A percentile compares a stretch with the other conserved stretches of the same genome.
Conservation (phyloP, 2,888 invertebrate species). For the Cosmorhoe ocellata region DNA sequence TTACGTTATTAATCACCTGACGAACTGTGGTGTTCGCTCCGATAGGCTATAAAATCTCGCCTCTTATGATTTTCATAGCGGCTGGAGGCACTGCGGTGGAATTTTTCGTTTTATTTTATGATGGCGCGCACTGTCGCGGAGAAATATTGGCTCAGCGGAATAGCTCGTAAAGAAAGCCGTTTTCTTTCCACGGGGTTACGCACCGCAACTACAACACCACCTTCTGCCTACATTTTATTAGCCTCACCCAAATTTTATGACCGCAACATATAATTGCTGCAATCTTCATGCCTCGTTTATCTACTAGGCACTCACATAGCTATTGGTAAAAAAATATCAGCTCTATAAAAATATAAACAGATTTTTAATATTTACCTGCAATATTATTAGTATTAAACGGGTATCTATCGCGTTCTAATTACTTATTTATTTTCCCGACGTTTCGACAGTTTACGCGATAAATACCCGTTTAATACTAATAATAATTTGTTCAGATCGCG, state of each 20-base stretch:
- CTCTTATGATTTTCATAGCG: conserved; percentile 79
- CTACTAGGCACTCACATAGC: neutral
- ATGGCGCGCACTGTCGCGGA: conserved; percentile 80
- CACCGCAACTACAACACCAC: conserved; percentile 68
- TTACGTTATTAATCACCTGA: conserved; percentile 71
- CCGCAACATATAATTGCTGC: conserved; percentile 34
- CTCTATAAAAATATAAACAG: too few relatives aligned
- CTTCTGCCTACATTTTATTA: conserved; percentile 65
- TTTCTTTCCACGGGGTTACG: conserved; percentile 76
- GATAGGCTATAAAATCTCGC: conserved; percentile 74
- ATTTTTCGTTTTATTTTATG: conserved; percentile 83
- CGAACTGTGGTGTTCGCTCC: conserved; percentile 57
- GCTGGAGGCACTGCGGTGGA: conserved; percentile 72
- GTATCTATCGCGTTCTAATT: too few relatives aligned
- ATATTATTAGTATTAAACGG: too few relatives aligned
- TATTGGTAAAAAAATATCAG: too few relatives aligned
- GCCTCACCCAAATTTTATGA: conserved; percentile 49
- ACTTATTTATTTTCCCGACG: too few relatives aligned
- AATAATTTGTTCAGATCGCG: too few relatives aligned
- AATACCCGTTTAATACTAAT: too few relatives aligned
- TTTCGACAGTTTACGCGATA: too few relatives aligned
- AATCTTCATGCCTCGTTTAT: conserved; percentile 23
- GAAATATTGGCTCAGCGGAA: conserved; percentile 82
- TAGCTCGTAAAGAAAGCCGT: conserved; percentile 81
- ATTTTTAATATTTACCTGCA: too few relatives aligned